Evolutionary conservation across 23 tunicate species (phyloP).

Genomic region (Phallusia fumigata): DNA sequence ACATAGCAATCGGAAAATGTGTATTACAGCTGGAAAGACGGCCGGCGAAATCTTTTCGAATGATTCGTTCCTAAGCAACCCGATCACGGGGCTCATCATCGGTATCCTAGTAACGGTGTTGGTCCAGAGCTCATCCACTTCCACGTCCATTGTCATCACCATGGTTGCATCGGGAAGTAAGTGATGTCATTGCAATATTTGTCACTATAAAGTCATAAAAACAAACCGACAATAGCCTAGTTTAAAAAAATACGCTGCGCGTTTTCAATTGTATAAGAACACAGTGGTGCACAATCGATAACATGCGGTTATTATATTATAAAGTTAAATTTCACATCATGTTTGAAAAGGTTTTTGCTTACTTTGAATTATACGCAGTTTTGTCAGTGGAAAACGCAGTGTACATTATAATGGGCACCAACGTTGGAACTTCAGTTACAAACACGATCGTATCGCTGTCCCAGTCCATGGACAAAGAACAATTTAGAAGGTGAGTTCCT

Average conservation of each 20-base stretch:
- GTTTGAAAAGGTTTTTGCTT: too few relatives aligned
- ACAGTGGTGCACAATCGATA: too few relatives aligned
- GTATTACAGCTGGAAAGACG: slow-evolving; percentile 71
- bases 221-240: too few relatives aligned
- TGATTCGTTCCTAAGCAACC: slow-evolving; percentile 67
- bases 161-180: slow-evolving; percentile 85
- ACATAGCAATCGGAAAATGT: too few relatives aligned
- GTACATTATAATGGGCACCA: slow-evolving; percentile 22
- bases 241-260: too few relatives aligned
- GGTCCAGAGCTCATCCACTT: slow-evolving; percentile 94
- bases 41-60: slow-evolving; percentile 78
- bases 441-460: slow-evolving; percentile 33
- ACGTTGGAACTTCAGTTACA: slow-evolving; percentile 29
- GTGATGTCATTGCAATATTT: slow-evolving; percentile 8
- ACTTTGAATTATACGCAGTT: background rate
- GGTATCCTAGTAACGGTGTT: slow-evolving; percentile 91
- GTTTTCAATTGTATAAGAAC: too few relatives aligned
- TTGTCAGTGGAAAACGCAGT: slow-evolving; percentile 12
- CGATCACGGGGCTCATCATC: slow-evolving; percentile 79
- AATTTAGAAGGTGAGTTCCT: slow-evolving; percentile 11
- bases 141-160: slow-evolving; percentile 90
- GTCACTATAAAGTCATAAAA: too few relatives aligned
- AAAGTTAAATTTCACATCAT: too few relatives aligned
- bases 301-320: too few relatives aligned
- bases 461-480: slow-evolving; percentile 16